Evolutionary conservation across 2,797 vertebrate species (phyloP), one percentile per base, ranked within the genome.

Genomic region (Enteromius mattozi): DNA sequence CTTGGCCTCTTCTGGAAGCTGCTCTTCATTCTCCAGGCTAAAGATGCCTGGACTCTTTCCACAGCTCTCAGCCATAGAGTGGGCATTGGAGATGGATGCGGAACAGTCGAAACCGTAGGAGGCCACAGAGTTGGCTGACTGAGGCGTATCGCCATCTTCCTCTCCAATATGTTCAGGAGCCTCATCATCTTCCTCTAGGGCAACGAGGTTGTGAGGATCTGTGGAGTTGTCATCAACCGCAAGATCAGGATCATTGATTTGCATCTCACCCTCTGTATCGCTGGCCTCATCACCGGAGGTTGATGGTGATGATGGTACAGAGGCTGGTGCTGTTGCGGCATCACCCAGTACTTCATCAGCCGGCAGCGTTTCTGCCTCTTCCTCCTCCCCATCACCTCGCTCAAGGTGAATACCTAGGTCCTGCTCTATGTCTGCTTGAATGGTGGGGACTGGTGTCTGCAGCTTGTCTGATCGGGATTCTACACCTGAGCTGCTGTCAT

Each of bases 401-500:
- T 96, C 95, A 86, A 97, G 88, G 88, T 97, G 96, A 76, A 97
- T 97, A 12, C 96, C 96, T 24, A 97, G 87, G 87, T 97, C 96
- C 88, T 96, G 96, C 35, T 97, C 96, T 88, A 95, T 81, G 88
- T 95, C 94, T 0, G 92, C 90, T 59, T 93, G 94, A 66, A 90
- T 84, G 3, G 90, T 86, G 0, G 93, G 95, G 4, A 95, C 92
- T 0, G 93, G 95, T 0, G 93, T 95, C 61, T 92, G 94, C 89
- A 92, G 95, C 83, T 95, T 95, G 86, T 96, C 96, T 0, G 96
- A 96, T 10, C 88, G 95, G 0, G 96, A 97, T 91, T 97, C 96
- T 0, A 97, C 95, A 2, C 96, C 96, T 0, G 96, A 97, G 88
- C 97, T 97, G 88, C 96, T 97, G 91, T 98, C 97, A 0, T 97